Evolutionary conservation across 53 echinoderm and acorn worm species (phyloP).

Genomic region (Holothuria leucospilota): DNA sequence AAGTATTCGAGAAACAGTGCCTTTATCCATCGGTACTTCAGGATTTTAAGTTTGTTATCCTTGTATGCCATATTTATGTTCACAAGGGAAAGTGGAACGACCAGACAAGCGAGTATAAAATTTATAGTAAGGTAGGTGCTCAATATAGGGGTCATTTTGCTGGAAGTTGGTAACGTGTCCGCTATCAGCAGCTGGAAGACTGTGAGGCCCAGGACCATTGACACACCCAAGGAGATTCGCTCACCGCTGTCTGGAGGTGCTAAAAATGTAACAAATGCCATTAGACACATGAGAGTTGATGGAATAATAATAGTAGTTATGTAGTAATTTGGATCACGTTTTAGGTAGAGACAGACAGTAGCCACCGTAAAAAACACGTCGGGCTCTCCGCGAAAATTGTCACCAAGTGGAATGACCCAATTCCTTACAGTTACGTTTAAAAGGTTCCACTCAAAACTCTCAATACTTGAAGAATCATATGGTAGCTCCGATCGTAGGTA

Average conservation of each 20-base stretch:
- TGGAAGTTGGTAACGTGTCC: neutral
- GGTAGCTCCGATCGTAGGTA: neutral
- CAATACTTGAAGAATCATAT: neutral
- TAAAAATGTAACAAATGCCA: neutral
- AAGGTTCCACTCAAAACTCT: neutral
- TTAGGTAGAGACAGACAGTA: neutral
- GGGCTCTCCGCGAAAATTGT: neutral
- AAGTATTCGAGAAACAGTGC: neutral
- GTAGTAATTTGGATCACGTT: constrained; percentile 5
- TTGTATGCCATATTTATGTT: neutral
- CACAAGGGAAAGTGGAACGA: neutral
- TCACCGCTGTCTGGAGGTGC: constrained; percentile 13
- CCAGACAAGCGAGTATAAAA: constrained; percentile 6
- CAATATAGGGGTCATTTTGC: neutral
- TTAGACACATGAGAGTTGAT: neutral
- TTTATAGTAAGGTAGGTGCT: neutral
- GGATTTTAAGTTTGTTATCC: neutral
- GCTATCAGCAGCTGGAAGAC: constrained; percentile 19
- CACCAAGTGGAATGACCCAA: neutral
- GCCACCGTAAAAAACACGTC: neutral
- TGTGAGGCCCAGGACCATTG: constrained; percentile 21
- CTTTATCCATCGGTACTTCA: neutral
- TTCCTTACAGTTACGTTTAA: neutral
- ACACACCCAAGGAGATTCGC: neutral
- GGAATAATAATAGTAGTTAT: neutral